phyloP scores from a whole-genome alignment of 2,888 invertebrate species.

The Blera fallax region DNA sequence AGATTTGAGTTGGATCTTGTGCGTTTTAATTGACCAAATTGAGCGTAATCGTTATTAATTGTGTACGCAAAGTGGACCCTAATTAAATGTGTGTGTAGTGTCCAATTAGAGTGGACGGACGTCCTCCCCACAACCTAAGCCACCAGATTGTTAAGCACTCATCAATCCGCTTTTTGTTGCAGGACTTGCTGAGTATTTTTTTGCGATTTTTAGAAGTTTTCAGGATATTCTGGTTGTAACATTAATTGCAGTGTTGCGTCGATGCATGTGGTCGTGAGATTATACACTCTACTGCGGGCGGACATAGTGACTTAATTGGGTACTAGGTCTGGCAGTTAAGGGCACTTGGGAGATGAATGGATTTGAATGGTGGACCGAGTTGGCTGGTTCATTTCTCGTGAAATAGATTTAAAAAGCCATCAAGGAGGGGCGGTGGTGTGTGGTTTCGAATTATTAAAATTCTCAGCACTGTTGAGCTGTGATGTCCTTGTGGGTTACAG shows the following conservation, averaged over 20 bases:
- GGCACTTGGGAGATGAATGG: slow-evolving; percentile 55
- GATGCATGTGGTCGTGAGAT: slow-evolving; percentile 51
- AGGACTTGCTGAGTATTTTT: slow-evolving; percentile 6
- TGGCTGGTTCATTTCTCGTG: slow-evolving; percentile 11
- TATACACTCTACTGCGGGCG: slow-evolving; percentile 27
- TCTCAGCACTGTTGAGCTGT: no score
- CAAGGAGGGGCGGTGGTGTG: no score
- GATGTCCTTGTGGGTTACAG: no score
- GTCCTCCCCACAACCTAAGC: slow-evolving; percentile 13
- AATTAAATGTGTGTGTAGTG: slow-evolving; percentile 61
- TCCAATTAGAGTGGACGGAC: slow-evolving; percentile 60
- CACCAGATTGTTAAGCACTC: slow-evolving; percentile 38
- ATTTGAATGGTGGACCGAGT: slow-evolving; percentile 10
- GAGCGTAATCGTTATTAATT: slow-evolving; percentile 72
- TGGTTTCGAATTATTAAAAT: no score
- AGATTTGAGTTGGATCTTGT: slow-evolving; percentile 31
- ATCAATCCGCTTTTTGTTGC: slow-evolving; percentile 41
- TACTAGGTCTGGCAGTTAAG: slow-evolving; percentile 31
- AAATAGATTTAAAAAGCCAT: neutral
- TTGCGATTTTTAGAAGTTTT: slow-evolving; percentile 13
- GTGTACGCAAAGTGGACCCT: slow-evolving; percentile 65
- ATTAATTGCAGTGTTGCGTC: slow-evolving; percentile 56
- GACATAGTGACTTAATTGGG: slow-evolving; percentile 60
- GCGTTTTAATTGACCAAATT: slow-evolving; percentile 68
- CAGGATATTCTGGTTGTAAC: slow-evolving; percentile 55